Percentiles rank a stretch among this genome's conserved stretches.
These are phyloP conservation scores for Phocoena phocoena DNA, from an alignment of 2,113 vertebrate species.

Conservation along the genomic window DNA sequence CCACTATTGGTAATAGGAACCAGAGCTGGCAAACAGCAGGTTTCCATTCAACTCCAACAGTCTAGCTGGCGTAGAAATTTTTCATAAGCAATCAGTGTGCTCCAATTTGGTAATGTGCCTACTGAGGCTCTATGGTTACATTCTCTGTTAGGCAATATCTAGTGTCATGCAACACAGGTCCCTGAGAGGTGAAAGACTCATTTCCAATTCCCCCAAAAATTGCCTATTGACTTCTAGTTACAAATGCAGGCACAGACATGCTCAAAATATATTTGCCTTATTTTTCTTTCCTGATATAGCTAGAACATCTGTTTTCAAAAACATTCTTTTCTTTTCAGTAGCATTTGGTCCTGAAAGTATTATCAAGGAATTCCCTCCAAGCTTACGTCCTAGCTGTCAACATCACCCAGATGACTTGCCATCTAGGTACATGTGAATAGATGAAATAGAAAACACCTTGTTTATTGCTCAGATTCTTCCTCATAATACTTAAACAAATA, in stretches of 20 bases:
- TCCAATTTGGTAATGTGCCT: constrained; percentile 35
- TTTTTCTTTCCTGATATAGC: background rate
- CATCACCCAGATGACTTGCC: constrained; percentile 15
- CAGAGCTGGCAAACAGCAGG: constrained; percentile 27
- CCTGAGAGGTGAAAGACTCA: background rate
- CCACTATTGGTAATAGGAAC: background rate
- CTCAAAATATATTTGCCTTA: background rate
- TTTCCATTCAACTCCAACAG: constrained; percentile 56
- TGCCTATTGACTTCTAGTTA: background rate
- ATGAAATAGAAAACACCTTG: constrained; percentile 29
- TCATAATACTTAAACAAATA: background rate
- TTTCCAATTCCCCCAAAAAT: background rate
- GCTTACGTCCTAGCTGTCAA: background rate
- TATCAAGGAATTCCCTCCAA: constrained; percentile 47
- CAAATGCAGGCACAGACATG: background rate
- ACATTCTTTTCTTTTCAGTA: constrained; percentile 3
- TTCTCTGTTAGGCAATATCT: background rate
- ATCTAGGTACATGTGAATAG: constrained; percentile 36
- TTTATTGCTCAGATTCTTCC: constrained; percentile 28
- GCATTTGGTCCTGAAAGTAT: constrained; percentile 20
- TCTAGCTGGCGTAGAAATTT: background rate
- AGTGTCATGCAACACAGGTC: background rate
- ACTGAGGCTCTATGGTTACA: background rate
- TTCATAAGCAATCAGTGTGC: background rate
- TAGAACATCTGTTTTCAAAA: constrained; percentile 53